Percentiles rank a stretch among this genome's conserved stretches.
phyloP scores from a whole-genome alignment of 1,140 invertebrate genomes.

The Drosophila lacertosa region DNA sequence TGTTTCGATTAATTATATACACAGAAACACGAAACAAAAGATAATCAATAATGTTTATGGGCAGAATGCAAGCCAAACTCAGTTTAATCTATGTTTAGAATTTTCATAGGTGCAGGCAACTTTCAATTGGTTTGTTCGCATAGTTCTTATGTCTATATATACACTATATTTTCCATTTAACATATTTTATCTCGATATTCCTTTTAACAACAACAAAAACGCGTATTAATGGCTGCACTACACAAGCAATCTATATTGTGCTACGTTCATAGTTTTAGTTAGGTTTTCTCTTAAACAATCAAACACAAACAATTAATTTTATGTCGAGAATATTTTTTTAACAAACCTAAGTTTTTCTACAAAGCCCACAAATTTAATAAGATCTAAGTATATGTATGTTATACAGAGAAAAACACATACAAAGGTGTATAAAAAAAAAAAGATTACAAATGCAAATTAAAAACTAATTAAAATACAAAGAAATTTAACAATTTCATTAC shows the following conservation, averaged over 20 bases:
- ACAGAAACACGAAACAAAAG: constrained; percentile 57
- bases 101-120: constrained; percentile 38
- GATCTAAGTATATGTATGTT: constrained; percentile 50
- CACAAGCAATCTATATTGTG: constrained; percentile 70
- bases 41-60: constrained; percentile 60
- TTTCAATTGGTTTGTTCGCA: constrained; percentile 23
- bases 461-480: constrained; percentile 39
- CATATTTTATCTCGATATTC: constrained; percentile 52
- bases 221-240: constrained; percentile 72
- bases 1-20: constrained; percentile 46
- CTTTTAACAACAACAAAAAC: constrained; percentile 47
- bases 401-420: constrained; percentile 56
- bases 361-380: constrained; percentile 69
- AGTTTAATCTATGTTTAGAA: constrained; percentile 55
- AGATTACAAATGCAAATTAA: constrained; percentile 33
- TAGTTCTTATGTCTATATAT: constrained; percentile 19
- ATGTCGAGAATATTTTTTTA: constrained; percentile 55
- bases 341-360: constrained; percentile 71
- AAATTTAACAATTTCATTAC: background rate
- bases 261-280: constrained; percentile 81
- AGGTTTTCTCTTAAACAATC: constrained; percentile 55
- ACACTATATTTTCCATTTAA: constrained; percentile 52
- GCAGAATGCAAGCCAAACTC: constrained; percentile 77
- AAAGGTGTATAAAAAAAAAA: constrained; percentile 62
- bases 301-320: constrained; percentile 57